Evolutionary conservation across 2,113 vertebrate genomes (phyloP).

Genomic region (Clupea harengus): DNA sequence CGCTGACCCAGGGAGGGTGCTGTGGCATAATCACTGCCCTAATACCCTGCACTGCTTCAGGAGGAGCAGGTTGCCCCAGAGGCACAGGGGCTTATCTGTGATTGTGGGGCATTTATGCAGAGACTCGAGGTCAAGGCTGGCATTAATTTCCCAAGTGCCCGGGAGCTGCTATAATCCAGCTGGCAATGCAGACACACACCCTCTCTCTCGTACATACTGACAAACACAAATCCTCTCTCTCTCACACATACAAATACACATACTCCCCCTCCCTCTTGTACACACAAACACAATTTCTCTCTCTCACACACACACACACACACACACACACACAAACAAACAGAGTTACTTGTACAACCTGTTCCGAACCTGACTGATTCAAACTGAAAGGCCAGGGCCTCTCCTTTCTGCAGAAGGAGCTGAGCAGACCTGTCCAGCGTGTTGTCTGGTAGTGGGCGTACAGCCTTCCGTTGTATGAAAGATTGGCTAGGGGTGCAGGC

Average conservation of each 20-base stretch:
- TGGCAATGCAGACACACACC: not conserved
- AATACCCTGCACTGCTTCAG: not conserved
- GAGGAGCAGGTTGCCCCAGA: not conserved
- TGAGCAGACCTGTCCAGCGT: not conserved
- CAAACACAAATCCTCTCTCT: not conserved
- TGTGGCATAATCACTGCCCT: not conserved
- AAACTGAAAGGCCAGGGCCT: not conserved
- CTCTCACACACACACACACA: not conserved
- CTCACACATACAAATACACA: not conserved
- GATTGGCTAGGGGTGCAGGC: not conserved
- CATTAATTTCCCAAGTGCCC: not conserved
- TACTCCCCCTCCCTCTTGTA: not conserved
- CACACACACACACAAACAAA: not conserved
- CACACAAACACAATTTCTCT: not conserved
- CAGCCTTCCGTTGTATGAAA: not conserved
- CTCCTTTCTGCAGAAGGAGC: not conserved
- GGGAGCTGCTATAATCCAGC: not conserved
- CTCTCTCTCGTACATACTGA: not conserved
- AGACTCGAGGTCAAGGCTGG: conserved; percentile 7
- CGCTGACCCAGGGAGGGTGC: not conserved
- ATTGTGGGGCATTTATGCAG: not conserved
- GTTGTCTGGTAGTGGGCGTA: conserved; percentile 41
- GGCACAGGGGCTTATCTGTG: conserved; percentile 2
- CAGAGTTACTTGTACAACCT: conserved; percentile 30
- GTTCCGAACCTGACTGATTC: not conserved